Evolutionary conservation across 2,888 invertebrate species (phyloP).

Genomic region (Mayetiola destructor): DNA sequence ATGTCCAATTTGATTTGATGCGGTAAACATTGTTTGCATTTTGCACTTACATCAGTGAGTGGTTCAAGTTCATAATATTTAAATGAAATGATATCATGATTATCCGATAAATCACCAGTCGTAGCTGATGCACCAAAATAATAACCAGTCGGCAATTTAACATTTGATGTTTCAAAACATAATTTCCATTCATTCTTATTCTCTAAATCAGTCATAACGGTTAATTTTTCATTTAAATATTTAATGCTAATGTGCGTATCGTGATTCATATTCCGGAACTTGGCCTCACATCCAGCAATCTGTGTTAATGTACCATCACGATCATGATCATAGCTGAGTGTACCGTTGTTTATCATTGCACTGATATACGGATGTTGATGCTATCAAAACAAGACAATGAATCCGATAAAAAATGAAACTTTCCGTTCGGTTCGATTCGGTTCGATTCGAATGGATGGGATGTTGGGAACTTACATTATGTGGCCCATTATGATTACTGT

Average conservation of each 20-base stretch:
- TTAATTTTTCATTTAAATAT: constrained; percentile 80
- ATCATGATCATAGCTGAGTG: constrained; percentile 93
- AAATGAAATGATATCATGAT: constrained; percentile 85
- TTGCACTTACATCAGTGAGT: constrained; percentile 38
- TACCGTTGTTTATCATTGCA: constrained; percentile 95
- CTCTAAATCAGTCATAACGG: constrained; percentile 82
- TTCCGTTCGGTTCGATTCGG: background rate
- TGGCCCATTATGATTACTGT: constrained; percentile 97
- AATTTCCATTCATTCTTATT: constrained; percentile 88
- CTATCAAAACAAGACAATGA: constrained; percentile 37
- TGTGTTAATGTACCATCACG: constrained; percentile 96
- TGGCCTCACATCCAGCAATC: constrained; percentile 90
- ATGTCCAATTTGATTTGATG: background rate
- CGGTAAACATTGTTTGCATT: constrained; percentile 22
- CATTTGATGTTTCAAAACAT: constrained; percentile 79
- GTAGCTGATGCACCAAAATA: constrained; percentile 89
- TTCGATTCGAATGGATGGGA: no score
- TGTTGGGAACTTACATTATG: constrained; percentile 73
- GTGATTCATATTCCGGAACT: constrained; percentile 77
- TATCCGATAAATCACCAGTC: constrained; percentile 93
- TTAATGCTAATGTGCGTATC: constrained; percentile 83
- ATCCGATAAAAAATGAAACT: constrained; percentile 14
- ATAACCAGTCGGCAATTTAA: constrained; percentile 87
- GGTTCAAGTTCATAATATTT: constrained; percentile 85
- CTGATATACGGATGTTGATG: constrained; percentile 98